A percentile compares a stretch with the other conserved stretches of the same genome.
phyloP scores from a whole-genome alignment of 2,888 invertebrate genomes.

The Phyllotreta striolata region DNA sequence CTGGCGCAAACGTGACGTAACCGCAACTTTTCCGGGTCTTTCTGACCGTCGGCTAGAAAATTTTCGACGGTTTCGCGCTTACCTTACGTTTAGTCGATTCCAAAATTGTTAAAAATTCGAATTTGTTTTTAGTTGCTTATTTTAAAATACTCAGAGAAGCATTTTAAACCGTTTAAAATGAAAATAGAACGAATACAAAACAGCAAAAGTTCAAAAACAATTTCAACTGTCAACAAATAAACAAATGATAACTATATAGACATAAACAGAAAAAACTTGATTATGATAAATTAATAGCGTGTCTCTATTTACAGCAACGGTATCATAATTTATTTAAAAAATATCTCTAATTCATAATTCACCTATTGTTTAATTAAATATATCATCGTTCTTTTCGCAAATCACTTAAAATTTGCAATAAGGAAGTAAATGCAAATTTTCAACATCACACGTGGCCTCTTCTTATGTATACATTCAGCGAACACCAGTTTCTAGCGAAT shows the following conservation, averaged over 20 bases:
- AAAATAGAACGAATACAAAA: constrained; percentile 50
- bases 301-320: too few species aligned
- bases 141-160: constrained; percentile 45
- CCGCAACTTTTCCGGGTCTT: constrained; percentile 28
- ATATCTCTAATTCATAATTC: too few species aligned
- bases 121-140: constrained; percentile 31
- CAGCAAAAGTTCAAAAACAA: constrained; percentile 51
- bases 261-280: constrained; percentile 24
- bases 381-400: too few species aligned
- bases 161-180: constrained; percentile 47
- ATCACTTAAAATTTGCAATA: too few species aligned
- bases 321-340: too few species aligned
- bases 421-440: too few species aligned
- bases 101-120: constrained; percentile 44
- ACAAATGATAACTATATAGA: constrained; percentile 21
- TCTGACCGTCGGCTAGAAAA: background rate
- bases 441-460: too few species aligned
- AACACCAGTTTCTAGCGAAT: too few species aligned
- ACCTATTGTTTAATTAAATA: too few species aligned
- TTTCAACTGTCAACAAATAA: constrained; percentile 49
- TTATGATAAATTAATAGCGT: constrained; percentile 10
- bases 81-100: constrained; percentile 41
- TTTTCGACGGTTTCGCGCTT: constrained; percentile 23
- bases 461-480: too few species aligned
- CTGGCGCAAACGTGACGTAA: constrained; percentile 49